Percentiles rank a stretch among this genome's conserved stretches.
These are phyloP conservation scores for Drosophila gaucha DNA, from an alignment of 2,888 invertebrate genomes.

Conservation along the genomic window DNA sequence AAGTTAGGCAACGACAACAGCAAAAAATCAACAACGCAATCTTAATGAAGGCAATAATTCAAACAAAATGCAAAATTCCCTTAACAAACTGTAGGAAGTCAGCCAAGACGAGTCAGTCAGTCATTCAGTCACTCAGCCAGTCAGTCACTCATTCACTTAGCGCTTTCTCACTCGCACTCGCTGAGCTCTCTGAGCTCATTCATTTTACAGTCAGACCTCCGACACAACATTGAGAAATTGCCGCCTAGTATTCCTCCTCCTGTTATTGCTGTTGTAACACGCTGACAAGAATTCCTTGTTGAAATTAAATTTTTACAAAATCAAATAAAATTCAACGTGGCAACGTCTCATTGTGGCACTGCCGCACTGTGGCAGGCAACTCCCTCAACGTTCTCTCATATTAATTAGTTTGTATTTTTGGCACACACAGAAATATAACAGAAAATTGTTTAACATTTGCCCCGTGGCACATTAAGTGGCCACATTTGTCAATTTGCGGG, in stretches of 20 bases:
- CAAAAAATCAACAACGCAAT: conserved; percentile 78
- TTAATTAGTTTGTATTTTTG: conserved; percentile 80
- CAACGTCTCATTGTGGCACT: conserved; percentile 20
- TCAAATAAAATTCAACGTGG: conserved; percentile 72
- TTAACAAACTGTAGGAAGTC: conserved; percentile 69
- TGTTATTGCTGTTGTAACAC: conserved; percentile 20
- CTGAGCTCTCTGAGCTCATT: conserved; percentile 40
- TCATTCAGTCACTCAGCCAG: conserved; percentile 31
- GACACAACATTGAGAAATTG: conserved; percentile 69
- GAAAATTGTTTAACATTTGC: conserved; percentile 77
- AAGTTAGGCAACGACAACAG: conserved; percentile 12
- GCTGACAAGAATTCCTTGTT: conserved; percentile 69
- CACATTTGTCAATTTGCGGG: conserved; percentile 77
- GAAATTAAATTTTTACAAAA: conserved; percentile 78
- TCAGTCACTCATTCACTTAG: conserved; percentile 26
- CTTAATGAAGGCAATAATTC: conserved; percentile 80
- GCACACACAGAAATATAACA: conserved; percentile 64
- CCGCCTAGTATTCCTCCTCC: conserved; percentile 57
- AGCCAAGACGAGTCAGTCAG: conserved; percentile 50
- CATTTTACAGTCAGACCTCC: conserved; percentile 42
- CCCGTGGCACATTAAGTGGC: conserved; percentile 77
- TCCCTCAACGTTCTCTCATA: conserved; percentile 59
- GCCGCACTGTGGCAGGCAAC: conserved; percentile 29
- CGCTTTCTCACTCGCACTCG: conserved; percentile 19
- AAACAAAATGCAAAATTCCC: conserved; percentile 79